phyloP scores from a whole-genome alignment of 2,113 vertebrate species.

The Grantiella picta region DNA sequence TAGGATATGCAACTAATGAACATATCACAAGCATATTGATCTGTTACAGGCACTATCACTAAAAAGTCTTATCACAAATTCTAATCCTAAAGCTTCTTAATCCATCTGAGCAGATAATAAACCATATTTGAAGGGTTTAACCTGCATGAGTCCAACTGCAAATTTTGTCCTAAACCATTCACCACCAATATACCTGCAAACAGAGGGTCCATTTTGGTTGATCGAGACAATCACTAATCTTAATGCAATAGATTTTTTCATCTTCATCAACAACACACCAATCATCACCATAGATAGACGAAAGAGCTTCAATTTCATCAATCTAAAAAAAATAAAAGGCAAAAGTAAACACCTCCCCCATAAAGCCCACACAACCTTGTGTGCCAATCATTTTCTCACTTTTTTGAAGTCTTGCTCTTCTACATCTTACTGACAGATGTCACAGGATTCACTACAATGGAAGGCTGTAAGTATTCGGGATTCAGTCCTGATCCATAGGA shows the following conservation, averaged over 20 bases:
- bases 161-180: not conserved
- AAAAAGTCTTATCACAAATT: not conserved
- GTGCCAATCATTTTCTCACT: not conserved
- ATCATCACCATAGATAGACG: constrained; percentile 93
- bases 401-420: not conserved
- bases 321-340: constrained; percentile 64
- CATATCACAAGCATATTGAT: not conserved
- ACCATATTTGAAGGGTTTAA: not conserved
- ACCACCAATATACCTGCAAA: constrained; percentile 81
- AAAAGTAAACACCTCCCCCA: not conserved
- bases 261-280: constrained; percentile 94
- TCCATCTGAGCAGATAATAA: not conserved
- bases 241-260: constrained; percentile 92
- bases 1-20: not conserved
- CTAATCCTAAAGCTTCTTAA: not conserved
- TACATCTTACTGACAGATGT: not conserved
- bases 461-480: rapidly evolving
- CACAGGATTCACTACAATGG: not conserved
- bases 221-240: constrained; percentile 79
- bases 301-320: constrained; percentile 96
- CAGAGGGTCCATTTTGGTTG: constrained; percentile 84
- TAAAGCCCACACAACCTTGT: not conserved
- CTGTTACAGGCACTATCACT: not conserved
- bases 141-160: not conserved
- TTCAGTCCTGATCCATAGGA: not conserved